Percentiles rank a stretch among this genome's conserved stretches.
Evolutionary conservation across 1,140 invertebrate species (phyloP).

Genomic region (Drosophila orosa): DNA sequence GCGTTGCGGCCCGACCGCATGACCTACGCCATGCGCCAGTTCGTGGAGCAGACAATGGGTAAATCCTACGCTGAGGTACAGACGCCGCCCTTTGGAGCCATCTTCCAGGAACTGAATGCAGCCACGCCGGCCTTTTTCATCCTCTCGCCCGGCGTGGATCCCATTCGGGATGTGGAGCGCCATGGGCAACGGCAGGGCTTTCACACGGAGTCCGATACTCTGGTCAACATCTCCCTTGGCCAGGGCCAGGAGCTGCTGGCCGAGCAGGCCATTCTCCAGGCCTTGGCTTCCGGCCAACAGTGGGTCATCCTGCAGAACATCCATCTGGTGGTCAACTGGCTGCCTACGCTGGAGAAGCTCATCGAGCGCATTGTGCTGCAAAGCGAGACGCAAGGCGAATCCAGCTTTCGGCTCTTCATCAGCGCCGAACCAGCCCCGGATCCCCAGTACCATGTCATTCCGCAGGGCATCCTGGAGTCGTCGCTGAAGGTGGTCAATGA

Average conservation of each 20-base stretch:
- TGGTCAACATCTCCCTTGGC: slow-evolving; percentile 96
- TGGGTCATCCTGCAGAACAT: slow-evolving; percentile 98
- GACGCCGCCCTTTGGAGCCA: slow-evolving; percentile 92
- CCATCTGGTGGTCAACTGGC: slow-evolving; percentile 96
- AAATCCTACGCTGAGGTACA: slow-evolving; percentile 91
- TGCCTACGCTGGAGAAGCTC: slow-evolving; percentile 95
- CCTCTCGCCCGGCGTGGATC: slow-evolving; percentile 97
- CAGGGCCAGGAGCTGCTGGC: slow-evolving; percentile 97
- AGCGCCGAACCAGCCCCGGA: slow-evolving; percentile 87
- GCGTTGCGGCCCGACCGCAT: slow-evolving; percentile 92
- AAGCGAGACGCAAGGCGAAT: slow-evolving; percentile 81
- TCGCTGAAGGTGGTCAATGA: slow-evolving; percentile 99
- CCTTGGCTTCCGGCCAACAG: slow-evolving; percentile 92
- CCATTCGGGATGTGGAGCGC: slow-evolving; percentile 94
- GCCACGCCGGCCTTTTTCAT: slow-evolving; percentile 97
- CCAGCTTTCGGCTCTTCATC: slow-evolving; percentile 88
- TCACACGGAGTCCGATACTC: slow-evolving; percentile 91
- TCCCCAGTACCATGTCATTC: slow-evolving; percentile 87
- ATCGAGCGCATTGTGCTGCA: slow-evolving; percentile 87
- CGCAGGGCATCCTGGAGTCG: slow-evolving; percentile 94
- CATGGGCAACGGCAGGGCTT: slow-evolving; percentile 92
- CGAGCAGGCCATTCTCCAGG: slow-evolving; percentile 92
- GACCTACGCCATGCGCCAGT: slow-evolving; percentile 84
- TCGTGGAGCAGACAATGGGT: slow-evolving; percentile 95
- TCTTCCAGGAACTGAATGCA: slow-evolving; percentile 93